Base-by-base conservation (phyloP, 2,888 invertebrate species). In the Hemistola chrysoprasaria region DNA sequence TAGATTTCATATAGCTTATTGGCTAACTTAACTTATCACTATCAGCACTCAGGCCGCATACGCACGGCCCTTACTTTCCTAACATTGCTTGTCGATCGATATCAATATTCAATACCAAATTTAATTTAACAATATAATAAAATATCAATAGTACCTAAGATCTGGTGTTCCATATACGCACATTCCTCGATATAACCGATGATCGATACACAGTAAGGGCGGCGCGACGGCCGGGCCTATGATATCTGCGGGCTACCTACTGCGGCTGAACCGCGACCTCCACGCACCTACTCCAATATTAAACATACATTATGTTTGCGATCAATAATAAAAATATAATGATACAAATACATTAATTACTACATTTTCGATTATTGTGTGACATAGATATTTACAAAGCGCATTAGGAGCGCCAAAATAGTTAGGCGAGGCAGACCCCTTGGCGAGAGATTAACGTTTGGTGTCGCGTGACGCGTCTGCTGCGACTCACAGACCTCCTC, bases 61-160 rank as follows among this genome's bases (percentile, higher is more conserved):
- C 64, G 58, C 62, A 63, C 81, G 78, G 78, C 79, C 56, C 71
- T 50, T 67, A 61, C 75, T 71, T 71, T 73, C 73, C 75, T 78
- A 81, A 78, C 84, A 87, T 85, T 87, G 87, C 87, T 85, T 86
- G 68, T 83, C 84, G 75, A 71, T 78, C 73, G 78, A 81, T 82
- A 86, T 86, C 84, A 80, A 78, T 84, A 85, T 84, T 86, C 84
- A 80, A 78, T 84, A 85, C 84, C 80, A 80, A 49, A 78, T 82
- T 85, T 86, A 84, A 86, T 85, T 86, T 83, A 87, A 87, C 85
- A 86, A 80, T 82, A 85, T 83, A 83, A 85, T 87, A 86, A 86
- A 86, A 86, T 86, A 86, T 86, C 85, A 86, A 86, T 88, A 87
- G 85, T 86, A 86, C 84, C 87, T 87, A 86, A 87, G 87, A 87